phyloP scores from a whole-genome alignment of 2,797 vertebrate species.

The Poecilia picta region DNA sequence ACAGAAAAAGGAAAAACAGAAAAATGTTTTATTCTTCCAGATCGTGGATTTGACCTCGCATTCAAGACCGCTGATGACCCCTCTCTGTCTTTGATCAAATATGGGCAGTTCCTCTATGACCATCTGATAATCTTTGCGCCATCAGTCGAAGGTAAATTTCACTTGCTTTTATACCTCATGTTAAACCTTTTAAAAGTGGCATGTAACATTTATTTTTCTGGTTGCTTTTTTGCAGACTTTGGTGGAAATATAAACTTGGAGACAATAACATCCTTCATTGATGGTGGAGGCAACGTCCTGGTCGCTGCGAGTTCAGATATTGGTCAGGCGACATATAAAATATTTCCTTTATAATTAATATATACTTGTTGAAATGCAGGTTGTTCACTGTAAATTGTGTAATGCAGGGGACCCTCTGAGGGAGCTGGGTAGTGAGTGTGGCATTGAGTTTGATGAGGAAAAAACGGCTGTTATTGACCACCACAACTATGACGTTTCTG shows the following conservation, averaged over 20 bases:
- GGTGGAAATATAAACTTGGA: constrained; percentile 97
- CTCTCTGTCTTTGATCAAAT: constrained; percentile 93
- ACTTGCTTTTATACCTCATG: neutral
- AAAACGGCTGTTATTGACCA: constrained; percentile 96
- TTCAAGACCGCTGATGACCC: constrained; percentile 95
- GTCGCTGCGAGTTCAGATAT: constrained; percentile 95
- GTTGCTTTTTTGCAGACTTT: constrained; percentile 85
- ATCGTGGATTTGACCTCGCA: constrained; percentile 92
- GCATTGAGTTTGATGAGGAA: constrained; percentile 98
- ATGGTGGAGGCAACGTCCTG: constrained; percentile 94
- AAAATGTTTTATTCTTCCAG: constrained; percentile 69
- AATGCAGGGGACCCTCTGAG: constrained; percentile 91
- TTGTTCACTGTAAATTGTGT: neutral
- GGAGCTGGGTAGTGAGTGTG: constrained; percentile 97
- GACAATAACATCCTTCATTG: constrained; percentile 95
- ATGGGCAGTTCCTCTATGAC: constrained; percentile 95
- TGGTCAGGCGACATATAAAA: constrained; percentile 77
- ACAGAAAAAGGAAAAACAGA: neutral
- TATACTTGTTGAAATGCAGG: neutral
- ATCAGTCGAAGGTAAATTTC: constrained; percentile 90
- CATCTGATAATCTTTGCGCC: constrained; percentile 95
- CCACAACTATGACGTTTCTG: constrained; percentile 94
- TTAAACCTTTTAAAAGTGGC: neutral
- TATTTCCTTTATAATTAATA: neutral
- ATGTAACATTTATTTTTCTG: neutral